A percentile compares a stretch with the other conserved stretches of the same genome.
Conservation (phyloP, 30 jellyfish, hydroid and myxozoan species). For the Turritopsis rubra region DNA sequence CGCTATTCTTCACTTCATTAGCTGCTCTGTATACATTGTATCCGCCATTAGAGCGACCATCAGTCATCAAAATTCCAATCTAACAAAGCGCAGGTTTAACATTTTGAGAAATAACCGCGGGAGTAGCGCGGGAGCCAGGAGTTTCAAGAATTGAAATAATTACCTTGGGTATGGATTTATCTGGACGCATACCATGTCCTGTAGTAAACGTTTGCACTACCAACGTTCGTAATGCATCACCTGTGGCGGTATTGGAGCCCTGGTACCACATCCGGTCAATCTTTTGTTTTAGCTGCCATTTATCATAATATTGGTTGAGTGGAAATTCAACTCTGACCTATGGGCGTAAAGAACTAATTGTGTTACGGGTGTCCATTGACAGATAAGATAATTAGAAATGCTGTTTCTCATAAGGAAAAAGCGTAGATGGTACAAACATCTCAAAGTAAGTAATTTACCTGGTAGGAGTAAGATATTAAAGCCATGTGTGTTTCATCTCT, state of each 20-base stretch:
- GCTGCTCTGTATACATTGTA: constrained; percentile 59
- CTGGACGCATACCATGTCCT: constrained; percentile 65
- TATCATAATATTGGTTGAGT: constrained; percentile 32
- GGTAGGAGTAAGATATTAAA: constrained; percentile 54
- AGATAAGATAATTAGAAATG: no score
- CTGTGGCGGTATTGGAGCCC: constrained; percentile 88
- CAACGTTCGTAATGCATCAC: constrained; percentile 77
- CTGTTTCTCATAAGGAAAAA: no score
- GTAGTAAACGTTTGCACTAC: constrained; percentile 36
- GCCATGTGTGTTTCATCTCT: constrained; percentile 78
- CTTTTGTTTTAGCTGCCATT: constrained; percentile 48
- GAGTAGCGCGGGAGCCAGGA: no score
- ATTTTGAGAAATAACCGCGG: no score
- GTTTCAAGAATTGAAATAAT: background rate
- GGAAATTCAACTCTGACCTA: constrained; percentile 51
- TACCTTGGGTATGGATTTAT: constrained; percentile 87
- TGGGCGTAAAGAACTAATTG: background rate
- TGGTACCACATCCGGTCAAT: constrained; percentile 55
- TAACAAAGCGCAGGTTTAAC: constrained; percentile 10
- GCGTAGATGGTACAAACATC: no score
- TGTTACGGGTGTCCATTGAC: constrained; percentile 9
- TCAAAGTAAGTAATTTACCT: constrained; percentile 33
- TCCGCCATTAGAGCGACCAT: constrained; percentile 79
- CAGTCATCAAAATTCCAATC: constrained; percentile 89
- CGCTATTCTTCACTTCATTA: constrained; percentile 48